Conservation (phyloP, 2,888 invertebrate genomes). For the Papilio demoleus region DNA sequence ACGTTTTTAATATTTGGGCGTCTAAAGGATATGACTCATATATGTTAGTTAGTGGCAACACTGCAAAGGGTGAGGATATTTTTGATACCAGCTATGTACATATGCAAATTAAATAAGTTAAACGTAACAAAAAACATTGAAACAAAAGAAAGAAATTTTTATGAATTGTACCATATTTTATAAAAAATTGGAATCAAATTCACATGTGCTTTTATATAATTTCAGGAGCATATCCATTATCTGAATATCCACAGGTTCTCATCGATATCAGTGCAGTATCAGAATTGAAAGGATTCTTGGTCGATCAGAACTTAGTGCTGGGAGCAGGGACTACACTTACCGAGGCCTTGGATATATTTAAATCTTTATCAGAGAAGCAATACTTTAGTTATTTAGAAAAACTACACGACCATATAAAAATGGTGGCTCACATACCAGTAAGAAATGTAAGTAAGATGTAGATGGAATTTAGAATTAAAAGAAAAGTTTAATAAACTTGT, state of each 20-base stretch:
- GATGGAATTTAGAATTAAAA: no score
- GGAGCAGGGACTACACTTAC: slow-evolving; percentile 83
- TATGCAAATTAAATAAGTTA: no score
- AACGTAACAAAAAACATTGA: no score
- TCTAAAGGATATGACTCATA: slow-evolving; percentile 74
- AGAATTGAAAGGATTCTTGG: slow-evolving; percentile 76
- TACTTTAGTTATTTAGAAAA: slow-evolving; percentile 83
- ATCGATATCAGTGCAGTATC: slow-evolving; percentile 85
- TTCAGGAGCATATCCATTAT: slow-evolving; percentile 67
- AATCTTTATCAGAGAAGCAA: slow-evolving; percentile 55
- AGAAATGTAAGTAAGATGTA: slow-evolving; percentile 83
- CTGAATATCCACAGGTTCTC: slow-evolving; percentile 69
- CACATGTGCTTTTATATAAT: slow-evolving; percentile 42
- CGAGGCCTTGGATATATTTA: slow-evolving; percentile 75
- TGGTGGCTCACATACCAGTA: slow-evolving; percentile 87
- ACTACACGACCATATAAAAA: slow-evolving; percentile 85
- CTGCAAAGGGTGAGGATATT: slow-evolving; percentile 85
- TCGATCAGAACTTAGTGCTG: slow-evolving; percentile 71
- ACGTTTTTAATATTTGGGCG: slow-evolving; percentile 79
- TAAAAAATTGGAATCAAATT: background rate
- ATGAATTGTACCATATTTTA: no score
- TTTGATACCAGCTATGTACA: no score
- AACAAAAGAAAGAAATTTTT: no score
- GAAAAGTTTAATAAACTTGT: no score
- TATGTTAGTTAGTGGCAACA: slow-evolving; percentile 89